Base-by-base conservation (phyloP, 2,113 vertebrate species). In the Narcine bancroftii region DNA sequence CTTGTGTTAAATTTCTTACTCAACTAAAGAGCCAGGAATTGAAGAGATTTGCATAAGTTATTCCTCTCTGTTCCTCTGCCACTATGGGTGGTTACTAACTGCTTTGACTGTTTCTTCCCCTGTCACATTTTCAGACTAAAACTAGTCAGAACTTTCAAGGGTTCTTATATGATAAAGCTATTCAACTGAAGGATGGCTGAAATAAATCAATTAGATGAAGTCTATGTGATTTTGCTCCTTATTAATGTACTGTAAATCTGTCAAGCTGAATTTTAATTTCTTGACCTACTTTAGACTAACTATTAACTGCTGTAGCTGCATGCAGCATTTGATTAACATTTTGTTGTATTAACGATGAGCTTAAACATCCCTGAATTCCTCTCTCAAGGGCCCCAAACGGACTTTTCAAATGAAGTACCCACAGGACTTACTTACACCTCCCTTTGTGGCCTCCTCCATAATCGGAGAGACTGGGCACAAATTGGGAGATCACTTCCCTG, bases 81-180 rank as follows among this genome's bases (percentile, higher is more conserved):
- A 36, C 60, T 91, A 5, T 91, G 87, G 89, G 65, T 91, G 10
- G 89, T 47, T 91, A 45, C 39, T 91, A 69, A 91, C 39, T 42
- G 66, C 24, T 29, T 66, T 91, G 89, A 91, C 65, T 65, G 66
- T 47, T 91, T 69, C 89, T 39, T 45, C 65, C 42, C 89, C 63
- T 69, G 89, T 69, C 89, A 91, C 66, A 45, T 69, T 69, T 91
- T 47, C 63, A 91, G 39, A 36, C 89, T 69, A 69, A 69, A 91
- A 47, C 69, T 45, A 91, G 65, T 91, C 42, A 47, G 39, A 91
- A 91, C 26, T 36, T 69, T 45, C 9, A 29, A 21, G 85, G 89
- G 33, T 71, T 91, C 39, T 91, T 91, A 10, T 47, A 69, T 45
- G 65, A 71, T 69, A 65, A 65, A 69, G 36, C 21, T 83, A 83